Evolutionary conservation across 2,888 invertebrate species (phyloP).

Genomic region (Synergus gifuensis): DNA sequence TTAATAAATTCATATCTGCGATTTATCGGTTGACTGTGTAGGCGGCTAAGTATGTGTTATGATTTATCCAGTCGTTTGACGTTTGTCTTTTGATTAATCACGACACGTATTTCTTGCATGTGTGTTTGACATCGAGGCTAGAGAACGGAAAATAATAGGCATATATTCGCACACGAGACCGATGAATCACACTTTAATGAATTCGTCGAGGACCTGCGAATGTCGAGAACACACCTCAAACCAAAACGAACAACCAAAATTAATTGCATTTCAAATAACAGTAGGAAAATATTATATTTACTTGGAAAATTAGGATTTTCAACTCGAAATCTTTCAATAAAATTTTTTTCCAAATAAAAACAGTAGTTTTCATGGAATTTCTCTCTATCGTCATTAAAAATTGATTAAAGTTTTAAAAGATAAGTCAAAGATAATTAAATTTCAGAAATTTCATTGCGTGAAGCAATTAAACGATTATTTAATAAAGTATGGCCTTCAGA

Average conservation of each 20-base stretch:
- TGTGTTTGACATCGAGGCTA: background rate
- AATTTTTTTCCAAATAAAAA: background rate
- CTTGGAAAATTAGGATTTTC: background rate
- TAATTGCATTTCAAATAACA: background rate
- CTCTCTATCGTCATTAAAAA: no score
- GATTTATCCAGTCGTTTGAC: background rate
- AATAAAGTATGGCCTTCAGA: background rate
- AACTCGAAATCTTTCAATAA: background rate
- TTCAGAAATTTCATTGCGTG: no score
- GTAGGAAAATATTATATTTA: background rate
- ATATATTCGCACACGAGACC: background rate
- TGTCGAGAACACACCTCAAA: background rate
- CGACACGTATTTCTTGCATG: conserved; percentile 5
- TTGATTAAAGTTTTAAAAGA: no score
- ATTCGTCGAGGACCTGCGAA: background rate
- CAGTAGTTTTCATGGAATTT: no score
- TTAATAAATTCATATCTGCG: background rate
- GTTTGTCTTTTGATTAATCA: background rate
- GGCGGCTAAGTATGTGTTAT: background rate
- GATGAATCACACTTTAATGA: background rate
- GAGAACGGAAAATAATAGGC: background rate
- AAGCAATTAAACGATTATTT: background rate
- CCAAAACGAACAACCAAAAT: background rate
- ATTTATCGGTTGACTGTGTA: background rate
- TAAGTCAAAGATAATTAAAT: no score